A percentile compares a stretch with the other conserved stretches of the same genome.
Evolutionary conservation across 2,888 invertebrate species (phyloP).

Genomic region (Agonopterix subpropinquella): DNA sequence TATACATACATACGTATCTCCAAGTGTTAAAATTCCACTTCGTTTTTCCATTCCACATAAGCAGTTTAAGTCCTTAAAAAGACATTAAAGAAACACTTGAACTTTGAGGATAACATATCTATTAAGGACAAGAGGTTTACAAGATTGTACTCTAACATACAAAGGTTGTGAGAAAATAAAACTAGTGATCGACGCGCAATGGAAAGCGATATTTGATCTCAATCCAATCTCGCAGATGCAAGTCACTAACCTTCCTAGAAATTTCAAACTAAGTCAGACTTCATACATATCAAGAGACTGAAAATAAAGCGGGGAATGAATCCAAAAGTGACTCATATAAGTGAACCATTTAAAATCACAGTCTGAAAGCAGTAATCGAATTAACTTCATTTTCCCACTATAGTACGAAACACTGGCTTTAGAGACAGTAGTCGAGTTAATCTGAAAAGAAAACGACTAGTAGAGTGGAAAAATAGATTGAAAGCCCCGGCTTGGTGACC

Average conservation of each 20-base stretch:
- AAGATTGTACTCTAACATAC: background rate
- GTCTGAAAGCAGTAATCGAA: slow-evolving; percentile 11
- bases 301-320: too few species aligned
- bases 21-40: background rate
- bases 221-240: too few species aligned
- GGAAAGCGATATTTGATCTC: too few species aligned
- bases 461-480: slow-evolving; percentile 25
- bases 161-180: background rate
- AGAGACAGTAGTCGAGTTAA: slow-evolving; percentile 22
- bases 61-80: background rate
- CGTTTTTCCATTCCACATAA: background rate
- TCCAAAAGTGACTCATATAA: too few species aligned
- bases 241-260: too few species aligned
- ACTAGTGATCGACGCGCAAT: too few species aligned
- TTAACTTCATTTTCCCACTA: slow-evolving; percentile 9
- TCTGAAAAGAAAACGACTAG: slow-evolving; percentile 26
- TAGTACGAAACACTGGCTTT: slow-evolving; percentile 10
- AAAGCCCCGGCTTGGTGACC: slow-evolving; percentile 20
- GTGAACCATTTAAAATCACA: too few species aligned
- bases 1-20: background rate
- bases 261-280: too few species aligned
- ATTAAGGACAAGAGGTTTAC: background rate
- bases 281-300: too few species aligned
- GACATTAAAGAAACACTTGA: background rate
- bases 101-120: background rate